Conservation (phyloP, 2,797 vertebrate genomes). For the Tokudaia tokunoshimensis region DNA sequence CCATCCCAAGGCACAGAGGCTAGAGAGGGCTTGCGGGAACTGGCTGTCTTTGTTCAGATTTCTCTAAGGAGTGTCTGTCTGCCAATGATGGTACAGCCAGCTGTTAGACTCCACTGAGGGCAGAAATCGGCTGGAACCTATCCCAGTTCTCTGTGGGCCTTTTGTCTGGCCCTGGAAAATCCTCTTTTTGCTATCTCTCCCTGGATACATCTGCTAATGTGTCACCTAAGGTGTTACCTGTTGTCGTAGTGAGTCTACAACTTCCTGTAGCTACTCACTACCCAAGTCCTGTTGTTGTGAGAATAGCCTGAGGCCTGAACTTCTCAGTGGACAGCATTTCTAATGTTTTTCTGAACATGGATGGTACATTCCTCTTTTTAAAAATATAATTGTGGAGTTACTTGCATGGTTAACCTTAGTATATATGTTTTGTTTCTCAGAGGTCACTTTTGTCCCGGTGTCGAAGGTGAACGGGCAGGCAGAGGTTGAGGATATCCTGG, state of each 20-base stretch:
- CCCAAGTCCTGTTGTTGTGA: not conserved
- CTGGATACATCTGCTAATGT: not conserved
- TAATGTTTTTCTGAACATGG: not conserved
- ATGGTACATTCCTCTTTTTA: not conserved
- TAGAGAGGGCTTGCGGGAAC: not conserved
- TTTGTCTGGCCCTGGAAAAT: not conserved
- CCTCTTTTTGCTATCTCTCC: not conserved
- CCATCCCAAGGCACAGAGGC: not conserved
- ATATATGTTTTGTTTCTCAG: conserved; percentile 86
- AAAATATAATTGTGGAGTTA: not conserved
- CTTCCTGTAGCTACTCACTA: not conserved
- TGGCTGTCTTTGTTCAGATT: not conserved
- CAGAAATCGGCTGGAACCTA: not conserved
- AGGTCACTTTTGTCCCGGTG: conserved; percentile 93
- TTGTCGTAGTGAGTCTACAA: not conserved
- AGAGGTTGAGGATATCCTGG: conserved; percentile 93
- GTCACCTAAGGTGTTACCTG: not conserved
- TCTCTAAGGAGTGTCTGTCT: not conserved
- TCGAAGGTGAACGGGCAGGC: conserved; percentile 90
- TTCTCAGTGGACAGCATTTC: not conserved
- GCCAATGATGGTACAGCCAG: not conserved
- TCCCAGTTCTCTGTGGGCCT: not conserved
- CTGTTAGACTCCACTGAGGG: not conserved
- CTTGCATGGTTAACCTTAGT: not conserved
- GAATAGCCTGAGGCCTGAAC: not conserved